Evolutionary conservation across 2,113 vertebrate species (phyloP).

Genomic region (Antechinus flavipes): DNA sequence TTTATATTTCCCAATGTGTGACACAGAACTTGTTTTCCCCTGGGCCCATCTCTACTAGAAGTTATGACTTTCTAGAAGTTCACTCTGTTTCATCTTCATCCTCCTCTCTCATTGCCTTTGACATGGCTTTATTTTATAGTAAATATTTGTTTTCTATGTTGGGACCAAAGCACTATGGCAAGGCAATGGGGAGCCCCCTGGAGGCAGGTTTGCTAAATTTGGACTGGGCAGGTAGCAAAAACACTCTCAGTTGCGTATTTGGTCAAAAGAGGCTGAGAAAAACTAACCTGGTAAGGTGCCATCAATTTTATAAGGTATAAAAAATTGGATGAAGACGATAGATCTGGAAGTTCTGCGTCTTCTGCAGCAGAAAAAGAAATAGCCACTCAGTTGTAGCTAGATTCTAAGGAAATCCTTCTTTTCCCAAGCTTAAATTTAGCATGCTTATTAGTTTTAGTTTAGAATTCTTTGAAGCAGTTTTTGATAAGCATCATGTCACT

Average conservation of each 20-base stretch:
- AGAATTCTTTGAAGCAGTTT: background rate
- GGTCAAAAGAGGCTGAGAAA: background rate
- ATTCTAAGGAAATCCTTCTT: background rate
- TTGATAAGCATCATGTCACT: background rate
- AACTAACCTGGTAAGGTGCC: accelerated
- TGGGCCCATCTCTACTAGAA: background rate
- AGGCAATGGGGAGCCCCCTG: background rate
- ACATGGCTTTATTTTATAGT: background rate
- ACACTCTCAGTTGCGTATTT: background rate
- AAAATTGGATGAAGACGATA: background rate
- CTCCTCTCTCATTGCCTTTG: background rate
- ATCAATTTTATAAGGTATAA: background rate
- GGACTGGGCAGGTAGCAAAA: background rate
- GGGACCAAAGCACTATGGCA: background rate
- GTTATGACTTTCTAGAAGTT: background rate
- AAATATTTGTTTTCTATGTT: background rate
- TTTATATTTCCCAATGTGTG: background rate
- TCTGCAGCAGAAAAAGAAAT: background rate
- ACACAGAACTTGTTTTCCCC: background rate
- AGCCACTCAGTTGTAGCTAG: background rate
- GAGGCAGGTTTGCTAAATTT: background rate
- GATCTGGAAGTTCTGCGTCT: background rate
- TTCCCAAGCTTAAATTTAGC: background rate
- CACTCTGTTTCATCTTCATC: background rate
- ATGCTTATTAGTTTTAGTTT: background rate